phyloP scores from a whole-genome alignment of 2,113 vertebrate genomes.

The Passerina amoena region DNA sequence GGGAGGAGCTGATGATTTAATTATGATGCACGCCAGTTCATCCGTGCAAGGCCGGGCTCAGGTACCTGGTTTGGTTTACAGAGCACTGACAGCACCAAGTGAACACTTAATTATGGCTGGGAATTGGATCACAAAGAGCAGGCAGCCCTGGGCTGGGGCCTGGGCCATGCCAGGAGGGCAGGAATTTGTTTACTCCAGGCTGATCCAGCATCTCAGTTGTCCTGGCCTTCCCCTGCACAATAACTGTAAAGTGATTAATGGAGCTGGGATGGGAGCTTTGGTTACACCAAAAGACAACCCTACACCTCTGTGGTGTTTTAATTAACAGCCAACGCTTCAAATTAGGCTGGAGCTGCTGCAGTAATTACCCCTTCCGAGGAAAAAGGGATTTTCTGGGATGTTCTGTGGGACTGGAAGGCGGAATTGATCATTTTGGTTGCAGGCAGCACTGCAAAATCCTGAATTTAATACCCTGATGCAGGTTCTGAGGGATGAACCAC shows the following conservation, averaged over 20 bases:
- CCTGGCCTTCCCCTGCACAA: conserved; percentile 77
- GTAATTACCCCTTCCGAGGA: conserved; percentile 76
- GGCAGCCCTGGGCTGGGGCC: neutral
- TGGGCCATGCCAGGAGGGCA: conserved; percentile 43
- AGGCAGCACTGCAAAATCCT: neutral
- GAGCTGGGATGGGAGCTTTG: conserved; percentile 76
- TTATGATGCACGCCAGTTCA: conserved; percentile 90
- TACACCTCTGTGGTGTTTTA: conserved; percentile 81
- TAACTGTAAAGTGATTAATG: conserved; percentile 86
- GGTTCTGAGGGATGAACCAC: neutral
- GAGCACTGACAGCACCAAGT: conserved; percentile 76
- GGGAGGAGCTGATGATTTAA: conserved; percentile 91
- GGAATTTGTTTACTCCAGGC: conserved; percentile 78
- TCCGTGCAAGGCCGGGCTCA: conserved; percentile 79
- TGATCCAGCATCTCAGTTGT: conserved; percentile 67
- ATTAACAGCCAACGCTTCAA: conserved; percentile 86
- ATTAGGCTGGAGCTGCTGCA: conserved; percentile 73
- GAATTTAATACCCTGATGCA: neutral
- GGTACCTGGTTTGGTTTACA: conserved; percentile 80
- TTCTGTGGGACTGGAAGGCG: neutral
- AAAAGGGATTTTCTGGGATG: conserved; percentile 20
- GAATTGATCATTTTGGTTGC: neutral
- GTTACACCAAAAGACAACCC: conserved; percentile 83
- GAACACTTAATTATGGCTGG: conserved; percentile 85
- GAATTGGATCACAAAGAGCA: conserved; percentile 74